These are phyloP conservation scores for Delichon dasypus DNA, from an alignment of 2,797 vertebrate genomes.

Conservation along the genomic window DNA sequence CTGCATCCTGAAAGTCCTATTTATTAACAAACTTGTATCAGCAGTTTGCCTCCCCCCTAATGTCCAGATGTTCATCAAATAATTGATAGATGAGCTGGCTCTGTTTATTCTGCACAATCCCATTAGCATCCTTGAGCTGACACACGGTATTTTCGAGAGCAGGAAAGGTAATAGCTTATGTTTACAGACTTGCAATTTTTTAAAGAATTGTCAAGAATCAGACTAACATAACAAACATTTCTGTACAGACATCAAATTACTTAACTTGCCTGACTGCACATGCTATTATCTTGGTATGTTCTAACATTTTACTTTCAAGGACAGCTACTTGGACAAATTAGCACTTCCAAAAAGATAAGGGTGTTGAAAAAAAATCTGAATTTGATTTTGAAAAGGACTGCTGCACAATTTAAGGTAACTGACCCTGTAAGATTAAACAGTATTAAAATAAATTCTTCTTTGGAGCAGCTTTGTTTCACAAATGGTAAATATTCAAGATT, in stretches of 20 bases:
- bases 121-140: conserved; percentile 4
- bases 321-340: not conserved
- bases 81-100: not conserved
- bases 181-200: not conserved
- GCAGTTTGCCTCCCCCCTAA: not conserved
- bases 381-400: not conserved
- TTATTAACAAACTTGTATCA: not conserved
- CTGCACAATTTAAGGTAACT: not conserved
- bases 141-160: not conserved
- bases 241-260: not conserved
- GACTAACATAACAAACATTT: not conserved
- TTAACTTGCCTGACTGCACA: not conserved
- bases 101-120: not conserved
- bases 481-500: not conserved
- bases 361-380: not conserved
- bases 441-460: not conserved
- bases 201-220: not conserved
- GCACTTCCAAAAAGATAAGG: not conserved
- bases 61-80: conserved; percentile 21
- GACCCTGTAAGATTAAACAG: not conserved
- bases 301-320: not conserved
- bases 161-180: not conserved
- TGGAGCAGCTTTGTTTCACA: not conserved
- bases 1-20: not conserved
- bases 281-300: not conserved